Base-by-base conservation (phyloP, 2,797 vertebrate species). In the Phoeniculus purpureus region DNA sequence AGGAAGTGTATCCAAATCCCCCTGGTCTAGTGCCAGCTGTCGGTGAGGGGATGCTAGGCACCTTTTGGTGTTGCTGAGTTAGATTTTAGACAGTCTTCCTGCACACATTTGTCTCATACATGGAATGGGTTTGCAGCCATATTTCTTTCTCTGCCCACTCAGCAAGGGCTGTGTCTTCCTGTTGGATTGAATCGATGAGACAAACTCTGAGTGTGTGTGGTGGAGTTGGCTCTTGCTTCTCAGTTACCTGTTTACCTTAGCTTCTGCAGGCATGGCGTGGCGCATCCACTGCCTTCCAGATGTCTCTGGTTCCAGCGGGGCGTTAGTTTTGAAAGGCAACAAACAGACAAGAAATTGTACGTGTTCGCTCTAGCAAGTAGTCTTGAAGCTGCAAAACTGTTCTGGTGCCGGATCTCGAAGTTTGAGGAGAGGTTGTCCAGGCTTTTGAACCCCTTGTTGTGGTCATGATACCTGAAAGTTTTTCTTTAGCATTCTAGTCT, bases 31-130 rank as follows among this genome's bases (percentile, higher is more conserved):
- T 92, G 75, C n/a, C 77, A 83, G 3, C 88, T 94, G 78, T 80
- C 84, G 71, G 27, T 87, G 85, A 73, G 84, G 84, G 80, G 67
- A 81, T 89, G 86, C 31, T 40, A 87, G 79, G 60, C 8, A 18
- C 47, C 72, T 84, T 81, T 90, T 91, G 32, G 10, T 83, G 84
- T 60, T 90, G 85, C 88, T 78, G 77, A 81, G 68, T 80, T 75
- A 92, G 77, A 48, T 87, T 91, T 85, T 76, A 88, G 85, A 25
- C 61, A 86, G 55, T 62, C 45, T 94, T 85, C 34, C 70, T 79
- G 65, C 80, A 75, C 48, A 56, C 47, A 47, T 87, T 93, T 86
- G 40, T 66, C 26, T 94, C 70, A 80, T 75, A 91, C 77, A 90
- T 87, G 45, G 10, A 73, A 40, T 74, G 37, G 90, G 83, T 64